phyloP scores from a whole-genome alignment of 2,888 invertebrate genomes.

The Cheiracanthium punctorium region DNA sequence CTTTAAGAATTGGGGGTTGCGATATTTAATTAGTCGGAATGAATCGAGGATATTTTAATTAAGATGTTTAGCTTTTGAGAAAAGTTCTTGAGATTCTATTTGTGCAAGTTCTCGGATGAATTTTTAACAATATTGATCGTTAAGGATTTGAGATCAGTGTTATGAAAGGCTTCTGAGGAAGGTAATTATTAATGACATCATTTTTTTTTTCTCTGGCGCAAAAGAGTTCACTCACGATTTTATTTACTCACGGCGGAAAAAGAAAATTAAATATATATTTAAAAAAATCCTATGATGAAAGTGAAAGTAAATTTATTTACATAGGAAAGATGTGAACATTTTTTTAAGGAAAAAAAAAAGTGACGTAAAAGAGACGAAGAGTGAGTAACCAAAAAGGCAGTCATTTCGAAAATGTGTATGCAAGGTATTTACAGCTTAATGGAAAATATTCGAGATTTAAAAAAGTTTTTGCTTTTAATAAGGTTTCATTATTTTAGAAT shows the following conservation, averaged over 20 bases:
- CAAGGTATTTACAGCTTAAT: not conserved
- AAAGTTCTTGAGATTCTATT: slow-evolving; percentile 50
- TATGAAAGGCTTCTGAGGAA: not conserved
- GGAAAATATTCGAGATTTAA: not conserved
- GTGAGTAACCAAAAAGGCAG: not conserved
- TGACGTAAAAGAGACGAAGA: not conserved
- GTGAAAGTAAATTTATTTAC: slow-evolving; percentile 14
- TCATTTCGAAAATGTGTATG: slow-evolving; percentile 23
- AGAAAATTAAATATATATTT: too few relatives aligned
- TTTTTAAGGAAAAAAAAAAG: not conserved
- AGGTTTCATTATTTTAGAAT: too few relatives aligned
- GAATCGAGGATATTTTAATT: slow-evolving; percentile 60
- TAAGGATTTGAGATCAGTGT: not conserved
- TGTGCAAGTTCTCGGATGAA: slow-evolving; percentile 21
- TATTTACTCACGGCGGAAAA: slow-evolving; percentile 2
- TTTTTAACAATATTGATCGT: not conserved
- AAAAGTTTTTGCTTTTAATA: too few relatives aligned
- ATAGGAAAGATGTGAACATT: not conserved
- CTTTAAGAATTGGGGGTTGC: slow-evolving; percentile 46
- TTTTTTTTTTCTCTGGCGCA: not conserved
- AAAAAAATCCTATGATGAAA: not conserved
- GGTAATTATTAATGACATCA: slow-evolving; percentile 23
- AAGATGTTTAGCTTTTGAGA: slow-evolving; percentile 40
- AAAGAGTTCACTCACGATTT: not conserved
- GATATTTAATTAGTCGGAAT: slow-evolving; percentile 67